Evolutionary conservation across 2,113 vertebrate genomes (phyloP), one percentile per base, ranked within the genome.

Genomic region (Corythornis vintsioides): DNA sequence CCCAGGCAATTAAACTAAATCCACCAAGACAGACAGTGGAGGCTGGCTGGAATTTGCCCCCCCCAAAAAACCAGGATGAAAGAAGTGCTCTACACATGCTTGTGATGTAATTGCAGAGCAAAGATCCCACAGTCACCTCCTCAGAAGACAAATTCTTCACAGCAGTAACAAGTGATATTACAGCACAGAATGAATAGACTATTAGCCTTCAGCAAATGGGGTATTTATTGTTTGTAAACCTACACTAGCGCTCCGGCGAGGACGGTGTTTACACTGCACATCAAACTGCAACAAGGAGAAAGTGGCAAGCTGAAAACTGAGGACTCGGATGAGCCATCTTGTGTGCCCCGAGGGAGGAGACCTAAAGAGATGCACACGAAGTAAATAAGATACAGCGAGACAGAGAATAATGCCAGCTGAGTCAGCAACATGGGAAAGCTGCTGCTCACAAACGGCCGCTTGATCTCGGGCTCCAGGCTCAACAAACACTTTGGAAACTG

Each of bases 221-320:
- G 38, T 43, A 92, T 86, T 96, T 91, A 94, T 86, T 83, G 91
- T 11, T 89, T 95, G 91, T 88, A 89, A 89, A 89, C 56, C 38
- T 77, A 71, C 90, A 47, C 92, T 85, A 95, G 50, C 7, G 47
- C 52, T 85, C 19, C 35, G 83, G 67, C 50, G 86, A 56, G 67
- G 55, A n/a, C 2, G 57, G 70, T 83, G 91, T 83, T 94, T 86
- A 66, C 24, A 59, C 19, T 48, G 42, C 75, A 71, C 60, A 86
- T 86, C 48, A 83, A 89, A 88, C 67, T 33, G 50, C 35, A 74
- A 33, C 67, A 76, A 33, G 3, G 57, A 57, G 61, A 17, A 71
- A 84, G 59, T 19, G 43, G 55, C 6, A 71, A 92, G 78, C 67
- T 89, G 66, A 63, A n/a, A 94, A 77, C 33, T 47, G 56, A 95